A percentile compares a stretch with the other conserved stretches of the same genome.
Conservation (phyloP, 1,140 invertebrate genomes). For the Drosophila subpulchrella region DNA sequence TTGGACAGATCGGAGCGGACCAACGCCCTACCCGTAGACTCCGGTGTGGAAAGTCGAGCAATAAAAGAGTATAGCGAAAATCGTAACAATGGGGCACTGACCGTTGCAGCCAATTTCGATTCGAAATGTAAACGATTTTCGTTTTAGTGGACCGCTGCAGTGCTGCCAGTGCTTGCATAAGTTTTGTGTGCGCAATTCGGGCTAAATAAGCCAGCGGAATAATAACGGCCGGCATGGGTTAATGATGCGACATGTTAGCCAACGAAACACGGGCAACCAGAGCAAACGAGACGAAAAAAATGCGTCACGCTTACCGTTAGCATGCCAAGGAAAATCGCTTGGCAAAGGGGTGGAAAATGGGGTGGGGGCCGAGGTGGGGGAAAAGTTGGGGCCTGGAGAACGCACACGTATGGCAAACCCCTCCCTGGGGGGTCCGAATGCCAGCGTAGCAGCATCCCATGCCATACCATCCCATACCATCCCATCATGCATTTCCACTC, state of each 20-base stretch:
- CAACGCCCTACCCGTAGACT: slow-evolving; percentile 58
- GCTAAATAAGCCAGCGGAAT: slow-evolving; percentile 62
- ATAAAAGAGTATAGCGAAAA: slow-evolving; percentile 17
- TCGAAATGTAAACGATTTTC: slow-evolving; percentile 68
- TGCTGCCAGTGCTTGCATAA: slow-evolving; percentile 40
- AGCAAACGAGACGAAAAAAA: slow-evolving; percentile 47
- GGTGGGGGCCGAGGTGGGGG: background rate
- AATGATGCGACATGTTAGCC: slow-evolving; percentile 75
- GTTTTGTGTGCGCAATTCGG: slow-evolving; percentile 57
- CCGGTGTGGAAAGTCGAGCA: background rate
- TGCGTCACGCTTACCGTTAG: slow-evolving; percentile 81
- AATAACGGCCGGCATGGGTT: slow-evolving; percentile 68
- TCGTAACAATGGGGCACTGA: slow-evolving; percentile 61
- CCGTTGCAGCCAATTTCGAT: slow-evolving; percentile 66
- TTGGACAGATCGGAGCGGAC: slow-evolving; percentile 64
- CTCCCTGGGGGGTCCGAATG: slow-evolving; percentile 53
- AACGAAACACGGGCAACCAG: slow-evolving; percentile 24
- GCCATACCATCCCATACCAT: slow-evolving; percentile 9
- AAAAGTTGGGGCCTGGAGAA: slow-evolving; percentile 22
- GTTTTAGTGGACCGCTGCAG: slow-evolving; percentile 21
- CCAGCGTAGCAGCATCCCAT: slow-evolving; percentile 36
- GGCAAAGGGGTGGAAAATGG: slow-evolving; percentile 17
- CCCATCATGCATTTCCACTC: slow-evolving; percentile 46
- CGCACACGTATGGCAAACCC: slow-evolving; percentile 54
- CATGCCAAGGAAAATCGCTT: slow-evolving; percentile 40